phyloP scores from a whole-genome alignment of 2,797 vertebrate genomes.

The Rhinogobio ventralis region DNA sequence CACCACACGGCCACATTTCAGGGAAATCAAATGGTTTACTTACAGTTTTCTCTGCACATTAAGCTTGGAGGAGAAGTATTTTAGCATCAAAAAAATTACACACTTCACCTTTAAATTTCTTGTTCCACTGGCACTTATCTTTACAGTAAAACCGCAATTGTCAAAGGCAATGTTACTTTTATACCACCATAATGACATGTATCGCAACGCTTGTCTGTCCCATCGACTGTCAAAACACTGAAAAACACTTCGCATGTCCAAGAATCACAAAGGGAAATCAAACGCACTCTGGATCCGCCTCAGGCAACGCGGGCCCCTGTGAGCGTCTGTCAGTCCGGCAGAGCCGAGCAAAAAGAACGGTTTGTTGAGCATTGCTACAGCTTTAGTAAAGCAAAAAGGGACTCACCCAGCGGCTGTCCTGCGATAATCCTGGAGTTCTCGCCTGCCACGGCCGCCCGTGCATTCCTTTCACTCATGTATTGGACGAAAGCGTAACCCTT shows the following conservation, averaged over 20 bases:
- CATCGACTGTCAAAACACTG: slow-evolving; percentile 35
- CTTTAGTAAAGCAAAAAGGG: slow-evolving; percentile 5
- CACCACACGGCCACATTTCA: background rate
- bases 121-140: background rate
- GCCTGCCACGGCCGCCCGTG: slow-evolving; percentile 89
- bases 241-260: slow-evolving; percentile 47
- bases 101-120: background rate
- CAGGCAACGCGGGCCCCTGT: slow-evolving; percentile 46
- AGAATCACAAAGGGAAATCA: slow-evolving; percentile 45
- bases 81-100: background rate
- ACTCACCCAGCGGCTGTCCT: slow-evolving; percentile 95
- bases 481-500: slow-evolving; percentile 98
- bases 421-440: slow-evolving; percentile 94
- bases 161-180: slow-evolving; percentile 4
- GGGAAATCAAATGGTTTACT: background rate
- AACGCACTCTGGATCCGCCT: slow-evolving; percentile 55
- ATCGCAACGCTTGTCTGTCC: background rate
- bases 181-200: background rate
- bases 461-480: slow-evolving; percentile 94
- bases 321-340: slow-evolving; percentile 7
- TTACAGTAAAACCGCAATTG: slow-evolving; percentile 2
- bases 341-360: slow-evolving; percentile 8
- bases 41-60: background rate
- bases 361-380: slow-evolving; percentile 12
- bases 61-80: no score